Base-by-base conservation (phyloP, 2,888 invertebrate genomes). In the Lepas anatifera region DNA sequence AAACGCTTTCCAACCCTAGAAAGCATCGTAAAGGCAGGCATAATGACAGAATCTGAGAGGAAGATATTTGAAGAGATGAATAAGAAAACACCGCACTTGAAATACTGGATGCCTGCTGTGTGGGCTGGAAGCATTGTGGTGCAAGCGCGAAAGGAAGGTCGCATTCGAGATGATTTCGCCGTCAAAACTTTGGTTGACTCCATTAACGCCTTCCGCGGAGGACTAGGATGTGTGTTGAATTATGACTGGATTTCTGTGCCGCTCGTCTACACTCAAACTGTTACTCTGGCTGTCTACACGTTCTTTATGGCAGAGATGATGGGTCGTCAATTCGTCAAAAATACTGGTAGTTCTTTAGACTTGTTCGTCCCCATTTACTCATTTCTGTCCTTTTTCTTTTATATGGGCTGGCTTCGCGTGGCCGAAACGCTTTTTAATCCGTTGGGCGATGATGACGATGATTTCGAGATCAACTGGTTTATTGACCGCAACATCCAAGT, bases 401-500 rank as follows among this genome's bases (percentile, higher is more conserved):
- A 93, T 83, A 89, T 94, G 76, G 95, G 95, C 43, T 95, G 95
- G 95, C 81, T 95, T 74, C 95, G 94, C 84, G 94, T 95, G 27
- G 95, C 95, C 43, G 95, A 95, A 81, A 92, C 94, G 71, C 83
- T 95, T 73, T 94, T 95, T 74, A 95, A 95, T 82, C 95, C 95
- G 16, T 95, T 95, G 78, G 95, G 95, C 25, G 94, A 95, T 83
- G 95, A 95, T 79, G 95, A 95, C 78, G 95, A 95, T 78, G 95
- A 95, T 79, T 93, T 95, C 76, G 94, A 95, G 81, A 81, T 94
- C 67, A 95, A 95, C 80, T 94, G 93, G 92, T 85, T 95, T 69
- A 93, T 95, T 78, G 95, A 95, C 81, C 85, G 95, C 75, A 94
- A 95, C 79, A 89, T 94, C 76, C 93, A 94, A 88, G 93, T 93